Base-by-base conservation (phyloP, 2,113 vertebrate species). In the Haemorhous mexicanus region DNA sequence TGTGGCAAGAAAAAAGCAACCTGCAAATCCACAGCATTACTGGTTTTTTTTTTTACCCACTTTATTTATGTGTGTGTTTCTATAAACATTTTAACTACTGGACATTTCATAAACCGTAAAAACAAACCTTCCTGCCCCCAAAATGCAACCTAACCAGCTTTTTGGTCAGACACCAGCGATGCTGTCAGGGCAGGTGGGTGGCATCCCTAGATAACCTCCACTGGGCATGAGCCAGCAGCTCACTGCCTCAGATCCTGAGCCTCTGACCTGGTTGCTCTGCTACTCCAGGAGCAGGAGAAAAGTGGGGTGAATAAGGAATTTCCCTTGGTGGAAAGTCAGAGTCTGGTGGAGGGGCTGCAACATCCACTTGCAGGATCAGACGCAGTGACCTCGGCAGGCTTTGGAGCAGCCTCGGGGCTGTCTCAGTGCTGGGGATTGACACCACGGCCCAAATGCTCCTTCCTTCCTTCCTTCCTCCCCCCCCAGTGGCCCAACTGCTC, bases 61-160 rank as follows among this genome's bases (percentile, higher is more conserved):
- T 97, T 97, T 97, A 97, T 95, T 97, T 74, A 63, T 19, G 39
- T 81, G 37, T 73, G 63, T 77, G 17, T 90, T 95, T 96, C 79
- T 89, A 96, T 70, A 95, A 96, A 96, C 93, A 58, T 86, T 94
- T 82, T 67, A 95, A 84, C 87, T 91, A 87, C 74, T 35, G 73
- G 72, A 79, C 55, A 10, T 75, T 84, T 76, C 83, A 90, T 85
- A 92, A 96, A 96, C 72, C 23, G 4, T 96, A 94, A 89, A 95
- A 96, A 94, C 52, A 91, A 96, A 88, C 77, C 47, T 70, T 87
- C 69, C 62, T 78, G 75, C 47, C 68, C 86, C 21, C 76, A 84
- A 70, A 95, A 77, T n/a, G 35, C 64, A 58, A 85, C 56, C 41
- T 44, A 24, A 88, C 30, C 82, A 67, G 67, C 50, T 44, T 37